Evolutionary conservation across 2,113 vertebrate species (phyloP).

Genomic region (Orientallactaga bullata): DNA sequence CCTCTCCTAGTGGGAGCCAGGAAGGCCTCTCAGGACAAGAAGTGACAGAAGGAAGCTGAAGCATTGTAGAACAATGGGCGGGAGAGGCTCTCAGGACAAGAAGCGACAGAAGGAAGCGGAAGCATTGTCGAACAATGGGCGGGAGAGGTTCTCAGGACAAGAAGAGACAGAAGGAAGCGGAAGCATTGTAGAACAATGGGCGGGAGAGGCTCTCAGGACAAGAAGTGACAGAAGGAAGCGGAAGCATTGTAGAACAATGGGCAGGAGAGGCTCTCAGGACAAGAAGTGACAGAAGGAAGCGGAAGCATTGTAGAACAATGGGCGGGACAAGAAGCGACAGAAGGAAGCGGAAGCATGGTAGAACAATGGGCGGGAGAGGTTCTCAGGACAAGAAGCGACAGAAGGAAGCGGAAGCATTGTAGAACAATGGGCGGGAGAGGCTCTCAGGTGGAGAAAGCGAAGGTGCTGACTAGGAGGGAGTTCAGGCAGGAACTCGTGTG

Average conservation of each 20-base stretch:
- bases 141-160: background rate
- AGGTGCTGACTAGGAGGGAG: background rate
- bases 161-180: too few species aligned
- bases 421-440: background rate
- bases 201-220: background rate
- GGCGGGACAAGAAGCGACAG: background rate
- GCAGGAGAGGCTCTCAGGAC: background rate
- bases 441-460: background rate
- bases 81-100: background rate
- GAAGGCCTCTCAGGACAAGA: background rate
- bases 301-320: background rate
- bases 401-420: too few species aligned
- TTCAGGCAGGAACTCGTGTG: background rate
- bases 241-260: background rate
- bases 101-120: too few species aligned
- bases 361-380: background rate
- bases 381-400: background rate
- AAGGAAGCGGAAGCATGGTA: rapidly evolving
- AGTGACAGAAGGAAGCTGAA: too few species aligned
- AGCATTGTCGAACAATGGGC: background rate
- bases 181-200: background rate
- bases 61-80: background rate
- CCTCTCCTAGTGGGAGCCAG: too few species aligned
- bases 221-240: too few species aligned
- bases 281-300: too few species aligned